These are phyloP conservation scores for Stichodactyla helianthus DNA, from an alignment of 64 coral and sea anemone species.

Conservation along the genomic window DNA sequence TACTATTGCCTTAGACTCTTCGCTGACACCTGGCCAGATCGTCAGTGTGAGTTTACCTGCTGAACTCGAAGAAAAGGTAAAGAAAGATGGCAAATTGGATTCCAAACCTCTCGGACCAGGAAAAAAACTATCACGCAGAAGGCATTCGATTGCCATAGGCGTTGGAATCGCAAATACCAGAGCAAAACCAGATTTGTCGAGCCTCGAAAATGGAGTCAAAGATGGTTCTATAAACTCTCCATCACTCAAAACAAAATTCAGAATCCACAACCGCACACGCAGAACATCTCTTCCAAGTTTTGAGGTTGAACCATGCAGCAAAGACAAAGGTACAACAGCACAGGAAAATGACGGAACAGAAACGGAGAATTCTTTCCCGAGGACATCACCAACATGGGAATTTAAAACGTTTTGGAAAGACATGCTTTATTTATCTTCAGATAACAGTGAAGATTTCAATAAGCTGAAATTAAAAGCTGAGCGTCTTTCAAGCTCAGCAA, in stretches of 20 bases:
- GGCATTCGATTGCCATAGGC: neutral
- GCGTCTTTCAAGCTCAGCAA: neutral
- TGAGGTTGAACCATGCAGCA: neutral
- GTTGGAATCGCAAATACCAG: neutral
- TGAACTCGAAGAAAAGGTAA: conserved; percentile 10
- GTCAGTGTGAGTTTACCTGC: neutral
- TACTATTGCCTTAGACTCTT: neutral
- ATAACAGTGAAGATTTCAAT: neutral
- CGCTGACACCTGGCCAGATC: neutral
- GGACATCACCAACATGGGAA: neutral
- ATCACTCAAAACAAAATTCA: neutral
- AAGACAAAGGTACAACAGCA: neutral
- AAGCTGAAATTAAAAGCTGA: neutral
- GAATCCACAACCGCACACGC: no score
- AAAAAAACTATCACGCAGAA: neutral
- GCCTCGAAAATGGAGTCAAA: neutral
- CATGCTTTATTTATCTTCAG: neutral
- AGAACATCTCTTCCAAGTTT: neutral
- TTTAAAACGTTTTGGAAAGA: neutral
- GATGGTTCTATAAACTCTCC: neutral
- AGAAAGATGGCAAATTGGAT: neutral
- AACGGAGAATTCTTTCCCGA: no score
- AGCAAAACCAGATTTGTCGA: neutral
- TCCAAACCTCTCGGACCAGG: no score
- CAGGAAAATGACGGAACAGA: neutral